Evolutionary conservation across 2,797 vertebrate species (phyloP), one percentile per base, ranked within the genome.

Genomic region (Rhinatrema bivittatum): DNA sequence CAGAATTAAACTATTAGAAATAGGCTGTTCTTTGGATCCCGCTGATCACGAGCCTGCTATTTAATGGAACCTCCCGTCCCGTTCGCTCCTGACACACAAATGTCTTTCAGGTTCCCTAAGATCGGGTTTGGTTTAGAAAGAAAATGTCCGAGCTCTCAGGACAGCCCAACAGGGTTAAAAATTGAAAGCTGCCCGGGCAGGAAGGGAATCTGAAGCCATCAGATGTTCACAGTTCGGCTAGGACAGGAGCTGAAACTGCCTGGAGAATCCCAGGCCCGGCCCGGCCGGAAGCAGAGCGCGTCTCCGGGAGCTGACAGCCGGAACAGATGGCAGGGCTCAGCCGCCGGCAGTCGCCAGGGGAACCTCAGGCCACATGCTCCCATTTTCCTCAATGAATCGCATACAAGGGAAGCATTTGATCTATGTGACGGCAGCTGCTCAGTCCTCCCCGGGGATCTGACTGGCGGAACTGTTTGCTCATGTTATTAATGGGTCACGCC

Each of bases 211-310:
- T 53, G 46, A 51, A 50, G 37, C 20, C 45, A 31, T 65, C 46
- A 37, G 58, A 53, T 44, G 29, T 50, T 37, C 21, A 2, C 45
- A 54, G 56, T 53, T 60, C 56, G 65, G n/a, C n/a, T 67, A 60
- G 63, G 66, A 7, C 21, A 22, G 56, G 56, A 37, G 54, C 62
- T 72, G 57, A 64, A 60, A 63, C 68, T 73, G 70, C 62, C 62
- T 58, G 52, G 68, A 57, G 63, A 70, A 76, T 71, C 48, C 50
- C 54, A 70, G 44, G 39, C 66, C 69, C 65, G n/a, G n/a, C n/a
- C n/a, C n/a, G 68, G 59, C 63, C 65, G 72, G 56, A 52, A 76
- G 70, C 40, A 40, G 46, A 46, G 29, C 55, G 55, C 45, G 56
- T 46, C 53, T 37, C 53, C 43, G 10, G 50, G 38, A 60, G 55